phyloP scores from a whole-genome alignment of 2,113 vertebrate species.

The Osmerus mordax region DNA sequence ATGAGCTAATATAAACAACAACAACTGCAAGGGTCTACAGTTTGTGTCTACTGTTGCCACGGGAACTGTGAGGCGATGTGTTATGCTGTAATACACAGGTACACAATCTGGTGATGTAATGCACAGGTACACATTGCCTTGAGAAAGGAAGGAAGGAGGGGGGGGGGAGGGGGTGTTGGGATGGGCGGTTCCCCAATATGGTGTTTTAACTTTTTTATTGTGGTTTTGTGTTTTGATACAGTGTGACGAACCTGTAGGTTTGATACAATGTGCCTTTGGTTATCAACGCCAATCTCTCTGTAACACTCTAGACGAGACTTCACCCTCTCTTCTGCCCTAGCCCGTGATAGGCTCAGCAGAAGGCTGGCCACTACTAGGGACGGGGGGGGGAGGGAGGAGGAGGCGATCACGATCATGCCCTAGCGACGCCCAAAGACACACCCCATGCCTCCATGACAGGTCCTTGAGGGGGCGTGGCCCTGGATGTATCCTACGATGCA shows the following conservation, averaged over 20 bases:
- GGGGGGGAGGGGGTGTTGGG: background rate
- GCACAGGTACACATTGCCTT: conserved; percentile 35
- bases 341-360: conserved; percentile 42
- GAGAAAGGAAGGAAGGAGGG: conserved; percentile 11
- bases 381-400: no score
- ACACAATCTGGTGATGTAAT: conserved; percentile 31
- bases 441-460: conserved; percentile 16
- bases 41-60: conserved; percentile 28
- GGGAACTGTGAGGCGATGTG: conserved; percentile 25
- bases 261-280: conserved; percentile 91
- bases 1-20: conserved; percentile 33
- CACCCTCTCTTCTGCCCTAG: conserved; percentile 71
- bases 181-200: background rate
- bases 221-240: conserved; percentile 62
- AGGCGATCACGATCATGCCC: conserved; percentile 26
- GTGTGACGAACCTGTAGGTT: conserved; percentile 77
- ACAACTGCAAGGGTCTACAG: conserved; percentile 1
- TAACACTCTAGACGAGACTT: conserved; percentile 36
- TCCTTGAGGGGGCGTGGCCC: conserved; percentile 32
- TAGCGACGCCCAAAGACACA: conserved; percentile 42
- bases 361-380: no score
- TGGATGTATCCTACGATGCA: background rate
- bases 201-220: conserved; percentile 36
- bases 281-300: conserved; percentile 74
- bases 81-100: conserved; percentile 38